These are phyloP conservation scores for Emmelina monodactyla DNA, from an alignment of 2,888 invertebrate genomes.

Conservation along the genomic window DNA sequence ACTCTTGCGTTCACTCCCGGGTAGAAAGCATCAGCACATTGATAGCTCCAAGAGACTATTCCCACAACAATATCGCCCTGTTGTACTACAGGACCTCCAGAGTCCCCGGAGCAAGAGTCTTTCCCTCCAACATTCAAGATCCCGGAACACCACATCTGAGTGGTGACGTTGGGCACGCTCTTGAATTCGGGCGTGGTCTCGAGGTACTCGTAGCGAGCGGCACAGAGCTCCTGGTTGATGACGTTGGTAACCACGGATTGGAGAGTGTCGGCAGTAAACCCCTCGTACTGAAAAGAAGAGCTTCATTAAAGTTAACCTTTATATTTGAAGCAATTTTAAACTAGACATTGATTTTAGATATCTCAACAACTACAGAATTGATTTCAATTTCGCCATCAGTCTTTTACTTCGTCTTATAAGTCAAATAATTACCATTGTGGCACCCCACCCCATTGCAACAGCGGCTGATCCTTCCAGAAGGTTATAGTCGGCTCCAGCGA, in stretches of 20 bases:
- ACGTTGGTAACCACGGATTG: slow-evolving; percentile 20
- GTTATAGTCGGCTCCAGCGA: slow-evolving; percentile 21
- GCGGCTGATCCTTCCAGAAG: slow-evolving; percentile 22
- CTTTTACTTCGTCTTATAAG: no score
- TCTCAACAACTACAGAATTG: not conserved
- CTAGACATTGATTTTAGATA: not conserved
- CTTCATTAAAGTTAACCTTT: not conserved
- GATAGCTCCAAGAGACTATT: slow-evolving; percentile 24
- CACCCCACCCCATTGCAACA: slow-evolving; percentile 39
- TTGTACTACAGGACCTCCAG: slow-evolving; percentile 35
- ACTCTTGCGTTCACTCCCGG: slow-evolving; percentile 40
- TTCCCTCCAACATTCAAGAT: slow-evolving; percentile 28
- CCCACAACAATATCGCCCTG: not conserved
- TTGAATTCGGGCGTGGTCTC: slow-evolving; percentile 22
- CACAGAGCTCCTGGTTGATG: slow-evolving; percentile 34
- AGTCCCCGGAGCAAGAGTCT: slow-evolving; percentile 31
- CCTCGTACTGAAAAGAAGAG: slow-evolving; percentile 16
- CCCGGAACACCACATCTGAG: slow-evolving; percentile 24
- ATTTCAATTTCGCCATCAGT: slow-evolving; percentile 21
- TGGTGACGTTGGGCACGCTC: slow-evolving; percentile 25
- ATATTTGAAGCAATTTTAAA: not conserved
- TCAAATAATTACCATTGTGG: no score
- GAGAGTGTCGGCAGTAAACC: slow-evolving; percentile 21
- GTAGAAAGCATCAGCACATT: no score
- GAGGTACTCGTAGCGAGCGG: slow-evolving; percentile 26